These are phyloP conservation scores for Nymphalis urticae DNA, from an alignment of 2,888 invertebrate species.

Conservation along the genomic window DNA sequence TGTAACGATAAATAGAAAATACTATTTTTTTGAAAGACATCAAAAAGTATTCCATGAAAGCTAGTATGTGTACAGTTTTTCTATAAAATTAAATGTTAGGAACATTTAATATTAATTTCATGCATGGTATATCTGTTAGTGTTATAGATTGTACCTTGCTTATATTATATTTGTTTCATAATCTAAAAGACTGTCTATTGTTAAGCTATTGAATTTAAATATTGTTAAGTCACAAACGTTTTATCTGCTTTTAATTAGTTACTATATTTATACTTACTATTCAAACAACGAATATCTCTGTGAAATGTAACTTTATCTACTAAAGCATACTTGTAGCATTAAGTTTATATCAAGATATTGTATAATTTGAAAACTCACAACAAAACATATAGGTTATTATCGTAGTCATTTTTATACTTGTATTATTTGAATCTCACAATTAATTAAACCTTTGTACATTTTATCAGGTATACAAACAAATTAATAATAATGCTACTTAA, in stretches of 20 bases:
- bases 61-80: slow-evolving; percentile 26
- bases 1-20: neutral
- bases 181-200: slow-evolving; percentile 80
- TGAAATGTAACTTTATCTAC: slow-evolving; percentile 49
- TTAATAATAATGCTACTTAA: slow-evolving; percentile 19
- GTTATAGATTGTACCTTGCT: slow-evolving; percentile 51
- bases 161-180: slow-evolving; percentile 58
- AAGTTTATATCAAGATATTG: slow-evolving; percentile 32
- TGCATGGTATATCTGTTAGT: slow-evolving; percentile 37
- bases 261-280: slow-evolving; percentile 55
- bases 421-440: slow-evolving; percentile 33
- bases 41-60: slow-evolving; percentile 20
- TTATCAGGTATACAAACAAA: neutral
- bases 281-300: slow-evolving; percentile 76
- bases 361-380: slow-evolving; percentile 21
- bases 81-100: slow-evolving; percentile 32
- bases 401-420: slow-evolving; percentile 15
- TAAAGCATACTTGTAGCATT: slow-evolving; percentile 27
- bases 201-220: slow-evolving; percentile 71
- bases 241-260: slow-evolving; percentile 68
- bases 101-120: slow-evolving; percentile 28
- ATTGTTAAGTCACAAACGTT: slow-evolving; percentile 79
- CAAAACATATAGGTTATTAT: slow-evolving; percentile 7
- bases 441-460: slow-evolving; percentile 4
- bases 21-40: slow-evolving; percentile 21